Percentiles rank a stretch among this genome's conserved stretches.
Conservation (phyloP, 2,888 invertebrate species). For the Escarpia spicata region DNA sequence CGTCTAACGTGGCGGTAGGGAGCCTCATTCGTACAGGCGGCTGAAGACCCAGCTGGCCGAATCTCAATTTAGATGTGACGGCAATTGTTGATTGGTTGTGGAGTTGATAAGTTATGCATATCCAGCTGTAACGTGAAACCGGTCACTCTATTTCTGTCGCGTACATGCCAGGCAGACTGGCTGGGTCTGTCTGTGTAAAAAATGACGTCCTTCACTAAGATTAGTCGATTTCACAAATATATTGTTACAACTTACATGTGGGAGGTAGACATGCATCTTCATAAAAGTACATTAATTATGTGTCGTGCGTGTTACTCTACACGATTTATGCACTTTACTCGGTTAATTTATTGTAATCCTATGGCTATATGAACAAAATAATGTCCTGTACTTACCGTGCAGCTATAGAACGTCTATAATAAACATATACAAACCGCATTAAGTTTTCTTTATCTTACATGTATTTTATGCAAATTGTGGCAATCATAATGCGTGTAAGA, state of each 20-base stretch:
- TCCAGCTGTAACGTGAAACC: conserved; percentile 13
- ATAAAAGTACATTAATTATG: neutral
- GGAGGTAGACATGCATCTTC: neutral
- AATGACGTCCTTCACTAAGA: neutral
- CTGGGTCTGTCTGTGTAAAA: neutral
- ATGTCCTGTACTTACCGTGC: too few species aligned
- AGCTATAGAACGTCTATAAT: too few species aligned
- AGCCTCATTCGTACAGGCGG: neutral
- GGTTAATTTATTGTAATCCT: too few species aligned
- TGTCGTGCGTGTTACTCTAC: too few species aligned
- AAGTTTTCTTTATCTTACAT: too few species aligned
- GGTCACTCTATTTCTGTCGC: conserved; percentile 10
- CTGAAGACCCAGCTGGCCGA: neutral
- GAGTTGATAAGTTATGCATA: conserved; percentile 13
- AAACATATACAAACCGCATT: too few species aligned
- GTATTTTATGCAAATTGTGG: too few species aligned
- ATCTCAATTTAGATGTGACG: conserved; percentile 16
- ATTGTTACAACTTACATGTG: neutral
- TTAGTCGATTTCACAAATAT: neutral
- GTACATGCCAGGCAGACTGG: neutral
- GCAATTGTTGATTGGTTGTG: conserved; percentile 5
- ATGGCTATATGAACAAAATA: too few species aligned
- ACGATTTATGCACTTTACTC: too few species aligned
- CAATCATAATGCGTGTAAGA: too few species aligned
- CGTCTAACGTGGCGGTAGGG: neutral